These are phyloP conservation scores for Drosophila colorata DNA, from an alignment of 2,888 invertebrate genomes.

Conservation along the genomic window DNA sequence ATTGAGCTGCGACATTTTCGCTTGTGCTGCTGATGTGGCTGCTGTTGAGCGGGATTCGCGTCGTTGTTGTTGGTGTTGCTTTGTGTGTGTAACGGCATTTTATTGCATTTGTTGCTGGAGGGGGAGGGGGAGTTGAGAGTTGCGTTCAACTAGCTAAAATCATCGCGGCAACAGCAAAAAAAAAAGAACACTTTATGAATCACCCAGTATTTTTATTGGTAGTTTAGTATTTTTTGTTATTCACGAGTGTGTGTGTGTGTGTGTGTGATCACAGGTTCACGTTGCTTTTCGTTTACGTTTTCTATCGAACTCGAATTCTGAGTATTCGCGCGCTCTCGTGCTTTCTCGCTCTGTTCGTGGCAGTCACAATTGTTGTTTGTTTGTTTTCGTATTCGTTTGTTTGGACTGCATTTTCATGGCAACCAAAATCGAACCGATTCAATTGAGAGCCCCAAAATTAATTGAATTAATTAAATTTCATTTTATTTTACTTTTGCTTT, in stretches of 20 bases:
- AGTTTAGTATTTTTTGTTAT: constrained; percentile 20
- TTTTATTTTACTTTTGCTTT: constrained; percentile 13
- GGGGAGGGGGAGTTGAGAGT: constrained; percentile 6
- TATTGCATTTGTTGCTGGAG: constrained; percentile 66
- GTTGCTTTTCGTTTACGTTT: constrained; percentile 47
- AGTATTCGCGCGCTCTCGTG: constrained; percentile 8
- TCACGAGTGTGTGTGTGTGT: constrained; percentile 3
- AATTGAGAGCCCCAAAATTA: constrained; percentile 27
- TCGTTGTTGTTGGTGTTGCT: constrained; percentile 30
- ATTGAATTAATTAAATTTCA: constrained; percentile 17
- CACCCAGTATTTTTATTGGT: constrained; percentile 59
- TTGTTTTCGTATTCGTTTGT: constrained; percentile 48
- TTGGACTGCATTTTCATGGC: constrained; percentile 79
- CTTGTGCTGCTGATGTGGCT: constrained; percentile 66
- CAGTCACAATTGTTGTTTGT: constrained; percentile 47
- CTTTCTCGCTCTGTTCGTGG: constrained; percentile 1
- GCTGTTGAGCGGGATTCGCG: constrained; percentile 63
- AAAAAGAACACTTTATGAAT: constrained; percentile 37
- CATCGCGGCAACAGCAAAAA: constrained; percentile 43
- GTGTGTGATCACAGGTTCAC: constrained; percentile 44
- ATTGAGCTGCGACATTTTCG: constrained; percentile 59
- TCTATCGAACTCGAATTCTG: constrained; percentile 46
- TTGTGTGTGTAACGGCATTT: constrained; percentile 64
- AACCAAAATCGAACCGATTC: constrained; percentile 51
- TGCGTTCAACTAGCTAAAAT: constrained; percentile 42